These are phyloP conservation scores for Danaus plexippus DNA, from an alignment of 1,140 invertebrate species.

Conservation along the genomic window DNA sequence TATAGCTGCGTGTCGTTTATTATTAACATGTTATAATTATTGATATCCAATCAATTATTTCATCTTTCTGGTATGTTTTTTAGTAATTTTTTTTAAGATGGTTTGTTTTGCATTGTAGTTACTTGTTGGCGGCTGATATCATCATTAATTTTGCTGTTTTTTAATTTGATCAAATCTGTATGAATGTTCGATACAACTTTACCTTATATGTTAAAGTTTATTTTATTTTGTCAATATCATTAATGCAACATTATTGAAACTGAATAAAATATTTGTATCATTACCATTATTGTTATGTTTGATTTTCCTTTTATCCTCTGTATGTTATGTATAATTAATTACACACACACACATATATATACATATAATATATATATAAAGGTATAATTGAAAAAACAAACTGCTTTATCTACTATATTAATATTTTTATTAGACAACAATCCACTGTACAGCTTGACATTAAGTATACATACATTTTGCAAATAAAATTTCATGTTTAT, in stretches of 20 bases:
- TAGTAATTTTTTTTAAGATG: too few relatives aligned
- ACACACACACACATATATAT: too few relatives aligned
- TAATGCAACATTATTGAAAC: conserved; percentile 64
- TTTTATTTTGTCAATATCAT: conserved; percentile 49
- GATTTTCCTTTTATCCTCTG: background rate
- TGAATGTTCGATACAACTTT: conserved; percentile 41
- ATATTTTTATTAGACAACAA: conserved; percentile 24
- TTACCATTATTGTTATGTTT: conserved; percentile 12
- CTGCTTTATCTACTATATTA: conserved; percentile 17
- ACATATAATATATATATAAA: too few relatives aligned
- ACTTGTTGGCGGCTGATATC: too few relatives aligned
- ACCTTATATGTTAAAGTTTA: conserved; percentile 23
- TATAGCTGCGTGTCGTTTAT: too few relatives aligned
- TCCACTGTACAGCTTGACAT: conserved; percentile 26
- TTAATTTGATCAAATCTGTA: conserved; percentile 28
- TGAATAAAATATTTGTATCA: conserved; percentile 51
- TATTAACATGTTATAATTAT: too few relatives aligned
- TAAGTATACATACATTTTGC: conserved; percentile 18
- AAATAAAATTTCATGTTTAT: conserved; percentile 18
- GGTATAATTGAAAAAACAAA: conserved; percentile 8
- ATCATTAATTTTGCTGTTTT: conserved; percentile 17
- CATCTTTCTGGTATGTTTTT: too few relatives aligned
- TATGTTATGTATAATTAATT: background rate
- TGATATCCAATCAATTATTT: too few relatives aligned
- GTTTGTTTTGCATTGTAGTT: too few relatives aligned